Evolutionary conservation across 92 coral and sea anemone genomes (phyloP), one percentile per base, ranked within the genome.

Genomic region (Porites lobata): DNA sequence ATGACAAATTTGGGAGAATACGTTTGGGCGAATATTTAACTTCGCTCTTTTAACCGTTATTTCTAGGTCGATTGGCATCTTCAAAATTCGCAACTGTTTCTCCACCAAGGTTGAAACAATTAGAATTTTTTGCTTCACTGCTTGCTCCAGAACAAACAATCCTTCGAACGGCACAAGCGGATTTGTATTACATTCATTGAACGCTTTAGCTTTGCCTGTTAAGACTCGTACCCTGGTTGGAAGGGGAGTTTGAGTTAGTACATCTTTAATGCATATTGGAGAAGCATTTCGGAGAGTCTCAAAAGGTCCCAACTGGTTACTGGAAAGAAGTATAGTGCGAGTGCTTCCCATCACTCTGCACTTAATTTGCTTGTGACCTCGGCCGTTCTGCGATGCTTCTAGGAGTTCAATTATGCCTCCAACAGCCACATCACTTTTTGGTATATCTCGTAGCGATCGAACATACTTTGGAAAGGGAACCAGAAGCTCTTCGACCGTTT

Each of bases 401-500:
- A n/a, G 61, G 20, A 65, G 72, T 51, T 3, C 6, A 47, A 79
- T 56, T 20, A 64, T 66, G 61, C 38, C 63, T 6, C 84, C 84
- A 47, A 2, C 72, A 12, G 29, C 47, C 12, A 65, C 50, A 9
- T 43, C 72, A 64, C 74, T 50, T 19, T 65, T 59, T 43, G 84
- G 50, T 20, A 79, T 65, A 69, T 76, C 75, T 54, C 57, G 73
- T 61, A 79, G 84, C 22, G 87, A 74, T 7, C 91, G 85, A 17
- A 91, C 94, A 72, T 52, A 88, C 11, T 72, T 80, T 18, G 96
- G 94, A 32, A 94, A 87, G 10, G 56, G 87, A 11, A 21, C 62
- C 7, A 85, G 79, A 15, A 94, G 81, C 3, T 89, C 90, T 14
- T 83, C 85, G 6, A 89, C 96, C 54, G 69, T 91, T 24, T 79